A percentile compares a stretch with the other conserved stretches of the same genome.
Conservation (phyloP, 2,888 invertebrate genomes). For the Germaria angustata region DNA sequence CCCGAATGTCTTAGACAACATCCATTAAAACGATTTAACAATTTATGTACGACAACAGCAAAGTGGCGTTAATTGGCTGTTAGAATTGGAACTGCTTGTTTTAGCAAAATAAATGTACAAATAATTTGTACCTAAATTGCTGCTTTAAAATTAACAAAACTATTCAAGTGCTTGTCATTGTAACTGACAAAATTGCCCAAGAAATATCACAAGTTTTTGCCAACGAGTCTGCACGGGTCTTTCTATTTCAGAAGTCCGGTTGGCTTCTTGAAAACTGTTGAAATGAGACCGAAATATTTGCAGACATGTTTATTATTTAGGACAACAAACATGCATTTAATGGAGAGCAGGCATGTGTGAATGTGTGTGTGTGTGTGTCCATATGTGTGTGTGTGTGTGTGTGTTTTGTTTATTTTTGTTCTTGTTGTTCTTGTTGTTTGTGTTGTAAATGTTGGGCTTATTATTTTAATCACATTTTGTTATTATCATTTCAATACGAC, state of each 20-base stretch:
- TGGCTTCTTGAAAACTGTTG: slow-evolving; percentile 11
- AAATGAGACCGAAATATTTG: slow-evolving; percentile 37
- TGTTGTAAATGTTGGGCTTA: slow-evolving; percentile 5
- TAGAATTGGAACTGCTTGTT: slow-evolving; percentile 34
- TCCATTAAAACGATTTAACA: slow-evolving; percentile 27
- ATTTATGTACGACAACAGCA: slow-evolving; percentile 38
- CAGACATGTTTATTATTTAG: slow-evolving; percentile 56
- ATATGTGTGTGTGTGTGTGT: neutral
- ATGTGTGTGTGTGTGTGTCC: neutral
- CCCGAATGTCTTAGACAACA: slow-evolving; percentile 10
- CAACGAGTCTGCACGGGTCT: neutral
- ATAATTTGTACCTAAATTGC: slow-evolving; percentile 60
- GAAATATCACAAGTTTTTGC: slow-evolving; percentile 11
- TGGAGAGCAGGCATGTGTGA: neutral
- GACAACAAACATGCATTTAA: slow-evolving; percentile 39
- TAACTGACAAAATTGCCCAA: slow-evolving; percentile 53
- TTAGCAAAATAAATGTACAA: neutral
- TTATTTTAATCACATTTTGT: slow-evolving; percentile 55
- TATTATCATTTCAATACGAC: slow-evolving; percentile 50
- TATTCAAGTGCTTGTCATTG: slow-evolving; percentile 55
- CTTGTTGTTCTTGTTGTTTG: neutral
- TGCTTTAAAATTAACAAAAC: slow-evolving; percentile 39
- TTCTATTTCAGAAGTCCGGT: neutral
- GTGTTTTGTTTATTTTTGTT: too few relatives aligned
- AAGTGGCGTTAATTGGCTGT: slow-evolving; percentile 55